Evolutionary conservation across 2,113 vertebrate species (phyloP), one percentile per base, ranked within the genome.

Genomic region (Brachirus orientalis): DNA sequence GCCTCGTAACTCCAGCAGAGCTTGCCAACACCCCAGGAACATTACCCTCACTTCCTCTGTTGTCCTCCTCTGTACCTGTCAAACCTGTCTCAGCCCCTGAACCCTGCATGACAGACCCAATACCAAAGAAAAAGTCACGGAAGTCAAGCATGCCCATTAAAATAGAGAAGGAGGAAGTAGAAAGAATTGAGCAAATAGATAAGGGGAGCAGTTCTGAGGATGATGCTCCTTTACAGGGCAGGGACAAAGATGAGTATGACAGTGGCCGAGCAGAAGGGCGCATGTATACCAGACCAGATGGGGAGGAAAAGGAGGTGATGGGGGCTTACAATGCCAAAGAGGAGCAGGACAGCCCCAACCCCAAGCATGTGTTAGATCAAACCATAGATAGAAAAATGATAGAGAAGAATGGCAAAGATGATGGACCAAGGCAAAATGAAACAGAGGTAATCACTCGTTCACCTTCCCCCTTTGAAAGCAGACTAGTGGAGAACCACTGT

Each of bases 121-220:
- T 96, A 62, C 97, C 98, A 74, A 98, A 98, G 92, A 99, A 99
- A 88, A 99, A 99, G 60, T 98, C 98, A n/a, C 94, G 98, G 0
- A 99, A 99, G 80, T 99, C 97, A 10, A 98, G 97, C 51, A 98
- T 97, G 97, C 98, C 98, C 7, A 96, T 99, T 82, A 99, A 99
- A 83, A 99, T 99, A 47, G 96, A 99, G 89, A 98, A 96, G 69
- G 97, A 95, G 73, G 77, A 79, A 6, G 81, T 94, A 57, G 95
- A 94, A 33, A 51, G 79, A 1, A 90, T 86, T 1, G 77, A 92
- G 1, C 92, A 93, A 52, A 88, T 88, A 63, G 90, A 90, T 3
- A 93, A 90, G 11, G 85, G 67, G 3, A 92, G 93, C 84, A 90
- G 92, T 72, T 95, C 95, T 0, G 96, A 96, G 46, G 95, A 96